phyloP scores from a whole-genome alignment of 2,113 vertebrate genomes.

The Cyprinodon tularosa region DNA sequence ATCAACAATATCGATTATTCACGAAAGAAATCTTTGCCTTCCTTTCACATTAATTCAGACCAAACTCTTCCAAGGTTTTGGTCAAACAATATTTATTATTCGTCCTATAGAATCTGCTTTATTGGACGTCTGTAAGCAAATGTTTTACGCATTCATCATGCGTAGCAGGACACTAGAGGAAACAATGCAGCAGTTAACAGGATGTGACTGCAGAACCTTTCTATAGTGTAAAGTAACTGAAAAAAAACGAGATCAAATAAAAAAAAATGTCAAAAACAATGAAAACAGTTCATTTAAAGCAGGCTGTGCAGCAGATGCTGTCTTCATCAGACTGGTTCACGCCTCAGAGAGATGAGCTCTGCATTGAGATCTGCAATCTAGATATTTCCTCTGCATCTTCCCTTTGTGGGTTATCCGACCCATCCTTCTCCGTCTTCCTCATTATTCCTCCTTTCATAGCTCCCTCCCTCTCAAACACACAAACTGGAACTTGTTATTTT shows the following conservation, averaged over 20 bases:
- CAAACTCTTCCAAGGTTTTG: neutral
- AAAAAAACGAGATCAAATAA: neutral
- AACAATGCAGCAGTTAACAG: neutral
- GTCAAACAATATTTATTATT: neutral
- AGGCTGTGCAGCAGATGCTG: neutral
- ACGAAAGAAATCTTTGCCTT: neutral
- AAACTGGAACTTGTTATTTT: slow-evolving; percentile 33
- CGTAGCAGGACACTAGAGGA: no score
- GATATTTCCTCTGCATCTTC: slow-evolving; percentile 14
- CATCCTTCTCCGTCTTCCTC: slow-evolving; percentile 5
- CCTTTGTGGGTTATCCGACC: neutral
- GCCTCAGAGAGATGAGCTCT: slow-evolving; percentile 30
- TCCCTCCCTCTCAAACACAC: slow-evolving; percentile 12
- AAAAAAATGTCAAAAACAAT: no score
- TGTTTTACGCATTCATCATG: neutral
- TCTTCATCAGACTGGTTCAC: slow-evolving; percentile 18
- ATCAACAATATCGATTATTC: neutral
- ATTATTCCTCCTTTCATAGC: slow-evolving; percentile 20
- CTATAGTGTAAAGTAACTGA: neutral
- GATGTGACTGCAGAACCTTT: neutral
- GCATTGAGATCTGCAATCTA: slow-evolving; percentile 28
- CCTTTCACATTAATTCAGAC: neutral
- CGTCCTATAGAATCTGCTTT: no score
- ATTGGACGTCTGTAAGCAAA: neutral
- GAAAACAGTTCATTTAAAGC: slow-evolving; percentile 1